These are phyloP conservation scores for Hexactinellida sp. DNA, from an alignment of 37 sponge, comb jelly and placozoan genomes.

Conservation along the genomic window DNA sequence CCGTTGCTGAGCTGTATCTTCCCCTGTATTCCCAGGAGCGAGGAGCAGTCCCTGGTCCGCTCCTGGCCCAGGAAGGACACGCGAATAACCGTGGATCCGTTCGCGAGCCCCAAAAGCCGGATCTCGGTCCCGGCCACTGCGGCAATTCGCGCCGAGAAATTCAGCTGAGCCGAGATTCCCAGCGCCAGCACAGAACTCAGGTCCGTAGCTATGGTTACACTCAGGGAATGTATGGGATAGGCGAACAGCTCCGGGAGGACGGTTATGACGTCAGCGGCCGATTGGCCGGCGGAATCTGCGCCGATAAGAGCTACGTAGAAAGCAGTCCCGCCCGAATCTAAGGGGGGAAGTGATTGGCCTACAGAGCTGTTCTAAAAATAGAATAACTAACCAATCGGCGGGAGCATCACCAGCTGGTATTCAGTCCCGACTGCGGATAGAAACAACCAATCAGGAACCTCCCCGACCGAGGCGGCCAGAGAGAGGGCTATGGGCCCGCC, in stretches of 20 bases:
- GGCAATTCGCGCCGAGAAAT: neutral
- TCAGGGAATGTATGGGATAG: neutral
- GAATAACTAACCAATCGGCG: neutral
- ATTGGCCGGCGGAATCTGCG: neutral
- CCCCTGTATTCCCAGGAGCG: neutral
- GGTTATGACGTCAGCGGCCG: neutral
- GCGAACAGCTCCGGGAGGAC: neutral
- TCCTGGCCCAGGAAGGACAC: neutral
- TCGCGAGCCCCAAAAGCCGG: neutral
- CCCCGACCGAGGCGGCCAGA: neutral
- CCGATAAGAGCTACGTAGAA: neutral
- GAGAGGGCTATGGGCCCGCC: neutral
- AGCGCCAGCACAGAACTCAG: neutral
- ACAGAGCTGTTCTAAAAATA: neutral
- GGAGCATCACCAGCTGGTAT: neutral
- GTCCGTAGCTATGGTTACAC: neutral
- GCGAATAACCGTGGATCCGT: neutral
- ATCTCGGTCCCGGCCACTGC: neutral
- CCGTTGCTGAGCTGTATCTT: neutral
- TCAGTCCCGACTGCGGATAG: neutral
- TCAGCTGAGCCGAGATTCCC: neutral
- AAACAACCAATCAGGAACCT: neutral
- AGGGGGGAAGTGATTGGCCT: neutral
- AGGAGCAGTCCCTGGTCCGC: neutral
- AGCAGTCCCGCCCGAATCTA: neutral